A percentile compares a stretch with the other conserved stretches of the same genome.
Conservation (phyloP, 1,140 invertebrate genomes). For the Eumeta japonica region DNA sequence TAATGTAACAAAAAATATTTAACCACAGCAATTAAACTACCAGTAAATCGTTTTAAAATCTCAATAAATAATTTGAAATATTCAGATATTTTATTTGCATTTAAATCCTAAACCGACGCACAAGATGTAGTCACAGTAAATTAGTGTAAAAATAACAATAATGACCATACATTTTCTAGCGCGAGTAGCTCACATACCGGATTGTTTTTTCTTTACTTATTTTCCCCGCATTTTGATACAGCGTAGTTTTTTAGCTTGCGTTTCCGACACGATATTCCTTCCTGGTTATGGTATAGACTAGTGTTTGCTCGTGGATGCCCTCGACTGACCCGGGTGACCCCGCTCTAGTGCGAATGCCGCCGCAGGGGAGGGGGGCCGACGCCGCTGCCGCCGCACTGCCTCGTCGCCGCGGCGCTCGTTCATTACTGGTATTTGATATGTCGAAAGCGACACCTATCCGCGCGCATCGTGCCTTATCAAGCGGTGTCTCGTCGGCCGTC, state of each 20-base stretch:
- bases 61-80: constrained; percentile 49
- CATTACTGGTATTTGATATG: too few relatives aligned
- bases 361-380: constrained; percentile 27
- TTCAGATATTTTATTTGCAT: constrained; percentile 43
- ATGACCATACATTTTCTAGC: not conserved
- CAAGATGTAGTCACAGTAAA: constrained; percentile 1
- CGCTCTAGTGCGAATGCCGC: constrained; percentile 51
- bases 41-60: constrained; percentile 37
- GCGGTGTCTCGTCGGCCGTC: too few relatives aligned
- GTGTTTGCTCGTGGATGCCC: constrained; percentile 52
- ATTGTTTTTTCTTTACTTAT: constrained; percentile 16
- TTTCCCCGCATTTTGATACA: constrained; percentile 16
- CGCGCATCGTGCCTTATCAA: too few relatives aligned
- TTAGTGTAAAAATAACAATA: not conserved
- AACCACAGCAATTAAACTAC: constrained; percentile 46
- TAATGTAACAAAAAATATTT: constrained; percentile 44
- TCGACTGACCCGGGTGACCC: constrained; percentile 35
- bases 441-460: too few relatives aligned
- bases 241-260: constrained; percentile 40
- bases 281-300: constrained; percentile 33
- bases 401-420: too few relatives aligned
- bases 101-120: constrained; percentile 17
- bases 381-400: too few relatives aligned
- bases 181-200: constrained; percentile 52
- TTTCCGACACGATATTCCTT: constrained; percentile 34